Base-by-base conservation (phyloP, 2,797 vertebrate genomes). In the Ataeniobius toweri region DNA sequence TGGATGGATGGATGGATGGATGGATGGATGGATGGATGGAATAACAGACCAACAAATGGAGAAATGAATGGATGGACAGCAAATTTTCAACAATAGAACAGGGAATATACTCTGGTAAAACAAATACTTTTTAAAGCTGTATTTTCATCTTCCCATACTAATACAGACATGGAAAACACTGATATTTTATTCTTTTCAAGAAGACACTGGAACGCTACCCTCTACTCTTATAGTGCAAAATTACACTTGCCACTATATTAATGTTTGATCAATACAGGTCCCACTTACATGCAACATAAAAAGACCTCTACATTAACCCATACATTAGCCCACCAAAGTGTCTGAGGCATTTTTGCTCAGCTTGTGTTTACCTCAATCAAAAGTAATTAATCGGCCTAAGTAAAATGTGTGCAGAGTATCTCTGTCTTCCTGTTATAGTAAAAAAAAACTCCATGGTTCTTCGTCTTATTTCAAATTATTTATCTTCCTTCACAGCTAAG, bases 181-280 rank as follows among this genome's bases (percentile, higher is more conserved):
- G 39, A 65, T 65, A 65, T 65, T 39, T 10, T 24, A 16, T 65
- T 39, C 31, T 41, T 36, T 9, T 39, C 2, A 9, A 48, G 48
- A 22, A 63, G 59, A 31, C 39, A 44, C 14, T 68, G 39, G 39
- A 68, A n/a, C 22, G 39, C 22, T 44, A 13, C 20, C 71, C 76
- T 73, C 48, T 71, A 69, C 51, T 80, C 76, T 85, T 80, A 85
- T 77, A 74, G 51, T 73, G 71, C 82, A 69, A 89, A 92, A 92
- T 90, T 83, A 89, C 87, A 36, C 71, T 75, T 84, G 76, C 91
- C 91, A 88, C 92, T 95, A 94, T 92, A 94, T 95, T 93, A 95
- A 94, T 74, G 89, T 91, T 83, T 85, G 83, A 95, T 95, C 94
- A 92, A 95, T 95, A 95, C 84, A 80, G 82, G 85, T 81, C 82